Evolutionary conservation across 2,888 invertebrate species (phyloP), one percentile per base, ranked within the genome.

Genomic region (Protonemura montana): DNA sequence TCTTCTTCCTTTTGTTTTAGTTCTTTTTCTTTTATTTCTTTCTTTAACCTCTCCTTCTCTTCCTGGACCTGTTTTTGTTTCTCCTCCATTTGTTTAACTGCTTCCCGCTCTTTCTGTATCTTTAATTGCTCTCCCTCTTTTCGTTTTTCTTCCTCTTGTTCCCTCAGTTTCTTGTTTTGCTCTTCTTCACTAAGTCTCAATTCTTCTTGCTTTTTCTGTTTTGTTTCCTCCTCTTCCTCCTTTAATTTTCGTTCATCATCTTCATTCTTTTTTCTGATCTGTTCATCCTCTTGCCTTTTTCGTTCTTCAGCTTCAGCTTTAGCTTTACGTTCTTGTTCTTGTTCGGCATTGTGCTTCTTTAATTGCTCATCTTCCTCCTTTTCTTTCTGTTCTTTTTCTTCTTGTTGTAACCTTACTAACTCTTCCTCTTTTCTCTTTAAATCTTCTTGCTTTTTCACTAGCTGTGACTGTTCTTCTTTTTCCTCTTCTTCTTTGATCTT

Each of bases 281-380:
- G 86, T 30, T 77, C 81, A 28, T 84, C 85, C 59, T 85, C 42
- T 82, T 82, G 35, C 42, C 80, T 28, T n/a, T 25, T 41, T 26
- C 27, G 83, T 80, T 87, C 84, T 84, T 86, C 76, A 30, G 86
- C 83, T n/a, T 82, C 59, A 13, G 82, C 81, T 84, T 86, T 85
- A 30, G 85, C 81, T 28, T 35, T 29, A 81, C 84, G 85, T 30
- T 86, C 59, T 76, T 83, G 21, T 86, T 87, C 1, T 85, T 78
- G n/a, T 76, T 82, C 30, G 87, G 76, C n/a, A 77, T 87, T 81
- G 80, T 87, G 76, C 35, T 86, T 87, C 76, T 90, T 90, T 89
- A 90, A 91, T 42, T 90, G 89, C 87, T 91, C 91, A 26, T 90
- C 90, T 76, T 90, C 35, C 76, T 86, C 86, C 86, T 88, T 87